Base-by-base conservation (phyloP, 2,113 vertebrate species). In the Callithrix jacchus region DNA sequence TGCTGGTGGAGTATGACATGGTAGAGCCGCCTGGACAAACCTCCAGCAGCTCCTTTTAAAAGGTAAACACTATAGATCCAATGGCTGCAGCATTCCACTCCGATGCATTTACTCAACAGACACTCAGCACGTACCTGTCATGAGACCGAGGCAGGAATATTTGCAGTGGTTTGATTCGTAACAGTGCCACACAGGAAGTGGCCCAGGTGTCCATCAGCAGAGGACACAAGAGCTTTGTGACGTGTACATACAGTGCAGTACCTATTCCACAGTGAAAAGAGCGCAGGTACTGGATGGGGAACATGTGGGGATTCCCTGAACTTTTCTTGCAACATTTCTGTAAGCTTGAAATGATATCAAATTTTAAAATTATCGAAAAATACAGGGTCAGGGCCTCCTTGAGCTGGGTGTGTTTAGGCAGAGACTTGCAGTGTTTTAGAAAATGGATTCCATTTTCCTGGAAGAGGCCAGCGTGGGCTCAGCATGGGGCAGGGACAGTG, bases 71-170 rank as follows among this genome's bases (percentile, higher is more conserved):
- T 1, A 14, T 32, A 40, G 6, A 4, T 25, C 45, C 30, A 18
- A 37, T 23, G 18, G 30, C 30, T 3, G 6, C 4, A 79, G 20
- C 16, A 5, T 37, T 35, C 82, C 49, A 18, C 27, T 47, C 56
- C 47, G 6, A 47, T 17, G 14, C 6, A 11, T 76, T 70, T 40
- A 18, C 25, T 18, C 68, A 17, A 30, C 21, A 40, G 30, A 12
- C 27, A n/a, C 10, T 5, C 32, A 3, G 40, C 1, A 0, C 9
- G 4, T 0, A 18, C 10, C n/a, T 14, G 21, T 13, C 8, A 25
- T 47, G 30, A 64, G 30, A 17, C 25, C 49, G 10, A 61, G 35
- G 54, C 52, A 54, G 54, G 71, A 68, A 66, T 17, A 64, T 6
- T 9, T 25, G 7, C n/a, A 40, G 12, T 18, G 45, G 71, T 10